Evolutionary conservation across 2,888 invertebrate genomes (phyloP).

Genomic region (Acrobasis consociella): DNA sequence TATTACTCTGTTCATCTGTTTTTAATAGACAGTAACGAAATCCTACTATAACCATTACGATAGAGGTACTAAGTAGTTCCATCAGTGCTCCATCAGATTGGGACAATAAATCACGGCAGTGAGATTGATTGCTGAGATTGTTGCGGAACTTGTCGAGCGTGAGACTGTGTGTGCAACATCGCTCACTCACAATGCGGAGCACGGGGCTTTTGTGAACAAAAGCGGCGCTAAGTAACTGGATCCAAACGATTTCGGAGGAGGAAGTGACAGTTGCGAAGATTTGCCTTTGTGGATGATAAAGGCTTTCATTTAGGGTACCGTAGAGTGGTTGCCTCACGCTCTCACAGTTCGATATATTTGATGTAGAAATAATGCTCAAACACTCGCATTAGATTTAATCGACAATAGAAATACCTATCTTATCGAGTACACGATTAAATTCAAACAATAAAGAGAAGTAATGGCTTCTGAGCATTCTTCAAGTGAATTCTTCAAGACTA

Average conservation of each 20-base stretch:
- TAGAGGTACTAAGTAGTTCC: background rate
- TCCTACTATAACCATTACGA: too few relatives aligned
- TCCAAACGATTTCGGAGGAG: background rate
- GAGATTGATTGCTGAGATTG: constrained; percentile 9
- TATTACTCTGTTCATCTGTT: too few relatives aligned
- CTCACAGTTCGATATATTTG: background rate
- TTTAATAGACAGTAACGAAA: too few relatives aligned
- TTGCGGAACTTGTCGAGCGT: constrained; percentile 1
- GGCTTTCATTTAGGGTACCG: background rate
- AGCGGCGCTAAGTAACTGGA: constrained; percentile 6
- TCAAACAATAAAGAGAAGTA: too few relatives aligned
- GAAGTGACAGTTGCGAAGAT: constrained; percentile 1
- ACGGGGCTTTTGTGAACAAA: constrained; percentile 5
- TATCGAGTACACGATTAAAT: background rate
- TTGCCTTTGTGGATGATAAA: background rate
- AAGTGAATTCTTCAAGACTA: too few relatives aligned
- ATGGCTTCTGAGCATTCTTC: too few relatives aligned
- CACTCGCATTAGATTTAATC: background rate
- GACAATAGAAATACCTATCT: background rate
- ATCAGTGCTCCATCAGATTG: background rate
- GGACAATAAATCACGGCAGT: constrained; percentile 6
- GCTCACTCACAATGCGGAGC: background rate
- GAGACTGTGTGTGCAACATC: constrained; percentile 1
- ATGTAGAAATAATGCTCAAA: background rate
- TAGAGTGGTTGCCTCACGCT: background rate